Evolutionary conservation across 2,113 vertebrate species (phyloP).

Genomic region (Ptilorrhoa leucosticta): DNA sequence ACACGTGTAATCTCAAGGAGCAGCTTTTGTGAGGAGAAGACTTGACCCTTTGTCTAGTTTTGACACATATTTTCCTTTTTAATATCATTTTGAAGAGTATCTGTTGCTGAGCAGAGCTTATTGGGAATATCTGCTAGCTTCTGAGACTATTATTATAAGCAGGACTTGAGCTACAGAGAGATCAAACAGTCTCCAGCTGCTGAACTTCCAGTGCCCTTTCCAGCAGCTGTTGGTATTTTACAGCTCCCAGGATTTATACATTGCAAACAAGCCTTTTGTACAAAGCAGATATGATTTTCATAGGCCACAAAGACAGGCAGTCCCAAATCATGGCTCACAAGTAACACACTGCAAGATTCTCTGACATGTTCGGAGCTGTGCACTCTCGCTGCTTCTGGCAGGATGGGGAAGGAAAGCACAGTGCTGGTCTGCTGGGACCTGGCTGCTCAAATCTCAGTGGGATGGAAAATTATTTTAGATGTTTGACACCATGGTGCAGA

Average conservation of each 20-base stretch:
- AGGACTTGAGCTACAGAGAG: slow-evolving; percentile 25
- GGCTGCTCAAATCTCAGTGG: neutral
- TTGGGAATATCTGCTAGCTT: slow-evolving; percentile 27
- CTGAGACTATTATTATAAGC: slow-evolving; percentile 5
- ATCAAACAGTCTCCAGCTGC: slow-evolving; percentile 54
- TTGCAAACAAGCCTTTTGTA: slow-evolving; percentile 16
- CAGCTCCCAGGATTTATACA: slow-evolving; percentile 4
- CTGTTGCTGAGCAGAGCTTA: slow-evolving; percentile 22
- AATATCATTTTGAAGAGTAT: slow-evolving; percentile 6
- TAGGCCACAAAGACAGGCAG: neutral
- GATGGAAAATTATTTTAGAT: neutral
- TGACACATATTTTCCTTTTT: slow-evolving; percentile 1
- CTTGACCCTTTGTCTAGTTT: slow-evolving; percentile 10
- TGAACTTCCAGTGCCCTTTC: slow-evolving; percentile 33
- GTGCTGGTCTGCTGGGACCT: neutral
- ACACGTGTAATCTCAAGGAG: neutral
- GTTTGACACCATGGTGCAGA: neutral
- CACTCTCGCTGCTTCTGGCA: fast-evolving
- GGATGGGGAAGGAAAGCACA: neutral
- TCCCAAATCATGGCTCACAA: neutral
- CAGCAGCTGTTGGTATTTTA: slow-evolving; percentile 27
- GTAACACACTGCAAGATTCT: neutral
- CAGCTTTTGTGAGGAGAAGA: neutral
- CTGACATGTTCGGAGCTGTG: neutral
- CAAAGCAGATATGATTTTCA: slow-evolving; percentile 9